Base-by-base conservation (phyloP, 2,888 invertebrate genomes). In the Drosophila trichaetosa region DNA sequence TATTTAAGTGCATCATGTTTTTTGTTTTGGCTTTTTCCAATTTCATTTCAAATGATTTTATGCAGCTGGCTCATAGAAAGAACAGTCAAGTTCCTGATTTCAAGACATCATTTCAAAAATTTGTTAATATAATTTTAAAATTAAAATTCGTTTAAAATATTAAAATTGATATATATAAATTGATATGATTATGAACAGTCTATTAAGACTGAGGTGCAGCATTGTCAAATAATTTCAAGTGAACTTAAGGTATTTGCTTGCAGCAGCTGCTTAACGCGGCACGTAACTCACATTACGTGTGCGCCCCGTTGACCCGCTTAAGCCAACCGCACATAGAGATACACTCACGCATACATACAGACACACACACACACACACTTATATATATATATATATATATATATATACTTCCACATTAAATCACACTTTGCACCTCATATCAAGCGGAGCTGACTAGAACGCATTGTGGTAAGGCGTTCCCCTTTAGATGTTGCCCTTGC, bases 381-480 rank as follows among this genome's bases (percentile, higher is more conserved):
- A 4, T 7, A 36, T 13, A 21, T 7, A 21, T 6, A 42, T 42
- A 3, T 42, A 11, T 13, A 42, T 11, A 13, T 13, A 21, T 38
- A 49, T 11, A 49, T 27, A 36, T 3, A 8, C n/a, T 33, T 31
- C 6, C 31, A 51, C 69, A 73, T 83, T 81, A 80, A 83, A 81
- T 81, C 76, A 81, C 81, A 83, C 76, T 81, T 81, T 81, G 61
- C 81, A 81, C 83, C 81, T 81, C 80, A 76, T 76, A 76, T 83
- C 80, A 68, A 71, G 60, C 56, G 52, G 58, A 59, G 40, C 40
- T 34, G 77, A 60, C 54, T 73, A 60, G 62, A 60, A 69, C 64
- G 40, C 53, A 48, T 51, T 66, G 61, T 57, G 69, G 60, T 57
- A 62, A 74, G 60, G 16, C 33, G 59, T 16, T 29, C 34, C 36